Evolutionary conservation across 2,113 vertebrate genomes (phyloP).

Genomic region (Recurvirostra avosetta): DNA sequence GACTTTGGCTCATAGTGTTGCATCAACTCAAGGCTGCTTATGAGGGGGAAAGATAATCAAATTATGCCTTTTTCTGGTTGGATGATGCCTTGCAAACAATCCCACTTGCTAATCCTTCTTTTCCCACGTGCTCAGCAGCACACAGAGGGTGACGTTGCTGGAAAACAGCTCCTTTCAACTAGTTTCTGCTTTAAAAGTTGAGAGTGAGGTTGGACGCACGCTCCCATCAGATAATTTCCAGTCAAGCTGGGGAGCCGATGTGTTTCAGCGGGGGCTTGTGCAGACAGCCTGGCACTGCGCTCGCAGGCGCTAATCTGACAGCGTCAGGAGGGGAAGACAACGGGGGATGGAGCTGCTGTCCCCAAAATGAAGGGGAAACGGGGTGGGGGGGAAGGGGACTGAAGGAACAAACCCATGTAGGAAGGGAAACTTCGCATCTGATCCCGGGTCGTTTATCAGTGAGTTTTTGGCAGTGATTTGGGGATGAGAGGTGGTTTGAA

Average conservation of each 20-base stretch:
- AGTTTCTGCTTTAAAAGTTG: neutral
- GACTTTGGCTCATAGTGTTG: neutral
- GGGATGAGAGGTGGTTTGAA: neutral
- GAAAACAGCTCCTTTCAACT: neutral
- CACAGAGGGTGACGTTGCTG: rapidly evolving
- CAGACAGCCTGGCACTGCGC: neutral
- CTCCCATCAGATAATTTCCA: neutral
- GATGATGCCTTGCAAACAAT: neutral
- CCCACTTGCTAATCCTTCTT: neutral
- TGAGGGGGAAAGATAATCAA: neutral
- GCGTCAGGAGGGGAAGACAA: neutral
- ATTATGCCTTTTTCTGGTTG: neutral
- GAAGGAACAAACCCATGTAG: neutral
- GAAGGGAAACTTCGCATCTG: neutral
- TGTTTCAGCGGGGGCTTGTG: neutral
- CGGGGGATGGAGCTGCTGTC: neutral
- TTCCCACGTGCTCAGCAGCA: rapidly evolving
- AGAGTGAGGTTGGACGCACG: rapidly evolving
- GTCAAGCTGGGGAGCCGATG: rapidly evolving
- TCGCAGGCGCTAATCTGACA: rapidly evolving
- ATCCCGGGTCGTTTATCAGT: neutral
- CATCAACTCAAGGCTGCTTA: neutral
- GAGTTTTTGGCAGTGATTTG: neutral
- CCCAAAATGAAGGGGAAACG: neutral
- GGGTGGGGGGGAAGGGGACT: no score